Evolutionary conservation across 2,888 invertebrate species (phyloP).

Genomic region (Oscheius onirici): DNA sequence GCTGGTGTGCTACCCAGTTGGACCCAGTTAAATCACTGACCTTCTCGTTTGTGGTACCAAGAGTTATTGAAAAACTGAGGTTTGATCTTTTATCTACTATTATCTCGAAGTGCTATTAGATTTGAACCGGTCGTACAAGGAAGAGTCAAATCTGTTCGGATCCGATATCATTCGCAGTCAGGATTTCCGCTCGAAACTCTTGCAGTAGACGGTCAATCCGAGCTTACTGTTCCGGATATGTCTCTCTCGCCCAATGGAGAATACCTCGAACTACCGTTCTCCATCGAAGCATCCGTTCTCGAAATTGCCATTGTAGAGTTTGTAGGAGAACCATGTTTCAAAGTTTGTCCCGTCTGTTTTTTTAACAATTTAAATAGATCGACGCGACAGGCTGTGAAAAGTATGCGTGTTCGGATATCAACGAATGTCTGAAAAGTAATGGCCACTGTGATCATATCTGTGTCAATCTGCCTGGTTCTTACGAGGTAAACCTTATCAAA

Average conservation of each 20-base stretch:
- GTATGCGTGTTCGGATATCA: slow-evolving; percentile 60
- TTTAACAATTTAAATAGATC: slow-evolving; percentile 10
- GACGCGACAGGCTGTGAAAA: slow-evolving; percentile 54
- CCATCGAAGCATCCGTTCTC: slow-evolving; percentile 47
- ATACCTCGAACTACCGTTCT: slow-evolving; percentile 41
- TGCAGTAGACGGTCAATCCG: slow-evolving; percentile 16
- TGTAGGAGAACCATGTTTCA: slow-evolving; percentile 60
- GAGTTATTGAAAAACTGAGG: slow-evolving; percentile 51
- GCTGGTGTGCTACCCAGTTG: slow-evolving; percentile 38
- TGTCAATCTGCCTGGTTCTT: slow-evolving; percentile 78
- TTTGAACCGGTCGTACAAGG: slow-evolving; percentile 54
- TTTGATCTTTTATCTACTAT: slow-evolving; percentile 8
- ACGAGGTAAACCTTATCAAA: slow-evolving; percentile 63
- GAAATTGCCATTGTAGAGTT: slow-evolving; percentile 53
- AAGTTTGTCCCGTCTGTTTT: slow-evolving; percentile 30
- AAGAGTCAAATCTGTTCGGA: slow-evolving; percentile 41
- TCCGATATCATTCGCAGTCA: slow-evolving; percentile 46
- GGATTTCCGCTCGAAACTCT: slow-evolving; percentile 16
- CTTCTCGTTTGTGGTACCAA: slow-evolving; percentile 47
- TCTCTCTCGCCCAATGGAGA: slow-evolving; percentile 39
- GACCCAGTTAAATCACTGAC: slow-evolving; percentile 30
- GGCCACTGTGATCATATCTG: slow-evolving; percentile 71
- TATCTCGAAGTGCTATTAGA: slow-evolving; percentile 24
- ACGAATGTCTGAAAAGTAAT: slow-evolving; percentile 70
- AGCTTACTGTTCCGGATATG: slow-evolving; percentile 2